Base-by-base conservation (phyloP, 2,797 vertebrate genomes). In the Karalla daura region DNA sequence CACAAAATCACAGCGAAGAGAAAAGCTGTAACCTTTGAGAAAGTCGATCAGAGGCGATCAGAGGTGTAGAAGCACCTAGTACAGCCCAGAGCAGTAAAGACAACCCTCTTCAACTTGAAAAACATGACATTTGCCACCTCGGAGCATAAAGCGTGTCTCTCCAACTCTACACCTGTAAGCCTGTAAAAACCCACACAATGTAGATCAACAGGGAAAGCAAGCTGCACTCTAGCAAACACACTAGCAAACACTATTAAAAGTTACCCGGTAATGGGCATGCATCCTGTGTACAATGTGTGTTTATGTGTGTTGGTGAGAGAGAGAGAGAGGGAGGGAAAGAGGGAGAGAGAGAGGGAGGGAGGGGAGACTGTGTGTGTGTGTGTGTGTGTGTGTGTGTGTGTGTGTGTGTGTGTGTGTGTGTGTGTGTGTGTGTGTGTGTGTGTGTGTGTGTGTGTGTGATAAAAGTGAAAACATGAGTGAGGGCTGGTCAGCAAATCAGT, bases 91-190 rank as follows among this genome's bases (percentile, higher is more conserved):
- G 89, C 89, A 86, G 85, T 88, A 86, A 85, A 90, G 89, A 90
- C 88, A 89, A 86, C 89, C 88, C 88, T 91, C 86, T 91, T 89
- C 86, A 88, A 89, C 89, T 90, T 91, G 86, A 91, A 91, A 92
- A 86, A 91, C 87, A 87, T 89, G 89, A 88, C 89, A 90, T 90
- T 89, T 90, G 86, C 87, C 89, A 92, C 89, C 88, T 86, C 67
- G 63, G 79, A 90, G 88, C 83, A 88, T 70, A 80, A 80, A 91
- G 86, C 77, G 55, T 81, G 87, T 88, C 88, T 90, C 84, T 84
- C 77, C 77, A 70, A 85, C 82, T 80, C 77, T 87, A 85, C 87
- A 91, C 87, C 88, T 89, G 86, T 80, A 91, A 88, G 90, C 86
- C 82, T 86, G 76, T 63, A 88, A 91, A 90, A 91, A 90, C 88